Percentiles rank a stretch among this genome's conserved stretches.
These are phyloP conservation scores for Echinarachnius parma DNA, from an alignment of 53 echinoderm and acorn worm genomes.

Conservation along the genomic window DNA sequence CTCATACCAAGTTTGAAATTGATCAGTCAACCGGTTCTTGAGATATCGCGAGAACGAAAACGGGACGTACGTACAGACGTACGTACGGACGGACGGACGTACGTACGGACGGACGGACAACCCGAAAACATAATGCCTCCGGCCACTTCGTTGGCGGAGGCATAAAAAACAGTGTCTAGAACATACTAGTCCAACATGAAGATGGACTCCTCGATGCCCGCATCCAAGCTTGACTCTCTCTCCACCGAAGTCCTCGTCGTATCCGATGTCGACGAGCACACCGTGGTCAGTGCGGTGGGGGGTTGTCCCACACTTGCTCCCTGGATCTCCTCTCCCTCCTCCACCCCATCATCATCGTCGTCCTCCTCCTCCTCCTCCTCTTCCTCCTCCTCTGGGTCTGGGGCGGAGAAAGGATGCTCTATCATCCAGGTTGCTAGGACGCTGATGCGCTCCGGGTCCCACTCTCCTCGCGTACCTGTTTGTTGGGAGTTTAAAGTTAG, in stretches of 20 bases:
- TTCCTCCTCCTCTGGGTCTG: conserved; percentile 59
- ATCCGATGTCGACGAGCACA: conserved; percentile 21
- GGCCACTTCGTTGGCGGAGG: too few species aligned
- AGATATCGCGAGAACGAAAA: too few species aligned
- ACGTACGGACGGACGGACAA: too few species aligned
- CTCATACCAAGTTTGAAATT: too few species aligned
- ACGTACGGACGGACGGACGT: not conserved
- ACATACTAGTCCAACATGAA: conserved; percentile 41
- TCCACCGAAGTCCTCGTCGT: not conserved
- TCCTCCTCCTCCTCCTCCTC: conserved; percentile 48
- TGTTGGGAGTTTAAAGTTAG: not conserved
- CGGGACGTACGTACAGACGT: too few species aligned
- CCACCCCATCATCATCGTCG: conserved; percentile 63
- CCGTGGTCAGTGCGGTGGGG: not conserved
- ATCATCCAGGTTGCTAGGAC: conserved; percentile 94
- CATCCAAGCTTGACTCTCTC: conserved; percentile 28
- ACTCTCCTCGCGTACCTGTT: conserved; percentile 83
- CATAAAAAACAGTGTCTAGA: too few species aligned
- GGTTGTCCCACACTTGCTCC: conserved; percentile 36
- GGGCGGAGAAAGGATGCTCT: conserved; percentile 83
- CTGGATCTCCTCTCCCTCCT: conserved; percentile 21
- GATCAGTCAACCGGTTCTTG: too few species aligned
- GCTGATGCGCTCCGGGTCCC: conserved; percentile 85
- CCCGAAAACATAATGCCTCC: too few species aligned
- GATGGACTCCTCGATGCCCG: conserved; percentile 44